phyloP scores from a whole-genome alignment of 64 coral and sea anemone species.

The Acropora tenuis region DNA sequence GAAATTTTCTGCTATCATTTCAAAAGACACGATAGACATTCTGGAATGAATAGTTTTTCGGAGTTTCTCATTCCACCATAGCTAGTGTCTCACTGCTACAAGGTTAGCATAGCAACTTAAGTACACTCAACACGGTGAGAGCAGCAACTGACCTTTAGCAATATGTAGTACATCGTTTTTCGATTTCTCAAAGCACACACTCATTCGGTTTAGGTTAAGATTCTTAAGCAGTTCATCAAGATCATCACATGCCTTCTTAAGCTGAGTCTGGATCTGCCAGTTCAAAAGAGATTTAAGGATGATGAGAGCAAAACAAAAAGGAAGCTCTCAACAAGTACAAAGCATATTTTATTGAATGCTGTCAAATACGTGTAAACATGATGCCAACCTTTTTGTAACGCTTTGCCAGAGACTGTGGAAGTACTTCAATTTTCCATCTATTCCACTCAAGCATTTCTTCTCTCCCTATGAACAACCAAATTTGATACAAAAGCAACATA shows the following conservation, averaged over 20 bases:
- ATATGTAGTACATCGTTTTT: neutral
- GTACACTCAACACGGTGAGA: neutral
- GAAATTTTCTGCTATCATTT: too few relatives aligned
- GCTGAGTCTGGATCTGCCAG: neutral
- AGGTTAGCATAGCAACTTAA: neutral
- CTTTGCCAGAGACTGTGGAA: neutral
- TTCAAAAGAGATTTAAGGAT: neutral
- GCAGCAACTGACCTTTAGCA: neutral
- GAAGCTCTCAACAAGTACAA: neutral
- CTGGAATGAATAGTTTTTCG: too few relatives aligned
- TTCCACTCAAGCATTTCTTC: conserved; percentile 40
- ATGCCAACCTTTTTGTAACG: neutral
- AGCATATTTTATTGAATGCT: too few relatives aligned
- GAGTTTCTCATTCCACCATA: too few relatives aligned
- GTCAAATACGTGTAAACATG: neutral
- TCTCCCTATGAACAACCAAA: conserved; percentile 5
- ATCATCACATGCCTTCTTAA: neutral
- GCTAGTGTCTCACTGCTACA: neutral
- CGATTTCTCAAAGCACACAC: neutral
- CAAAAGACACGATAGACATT: too few relatives aligned
- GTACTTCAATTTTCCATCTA: conserved; percentile 19
- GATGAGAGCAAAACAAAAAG: neutral
- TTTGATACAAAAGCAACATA: neutral
- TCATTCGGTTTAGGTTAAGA: neutral
- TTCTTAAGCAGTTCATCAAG: neutral